These are phyloP conservation scores for Procapra przewalskii DNA, from an alignment of 2,113 vertebrate genomes.

Conservation along the genomic window DNA sequence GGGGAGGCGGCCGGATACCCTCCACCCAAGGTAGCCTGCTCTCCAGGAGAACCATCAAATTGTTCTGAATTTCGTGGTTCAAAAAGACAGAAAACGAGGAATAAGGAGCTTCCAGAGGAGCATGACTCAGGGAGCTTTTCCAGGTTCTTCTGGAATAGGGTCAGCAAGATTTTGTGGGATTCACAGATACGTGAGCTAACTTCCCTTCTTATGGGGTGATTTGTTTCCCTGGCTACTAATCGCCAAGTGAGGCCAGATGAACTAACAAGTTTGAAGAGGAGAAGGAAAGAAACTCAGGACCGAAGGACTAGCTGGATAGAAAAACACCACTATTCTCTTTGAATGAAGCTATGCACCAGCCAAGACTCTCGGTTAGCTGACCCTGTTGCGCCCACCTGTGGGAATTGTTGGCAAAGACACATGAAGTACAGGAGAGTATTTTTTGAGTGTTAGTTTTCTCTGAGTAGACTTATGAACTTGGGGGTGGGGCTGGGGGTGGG, in stretches of 20 bases:
- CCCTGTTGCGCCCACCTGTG: accelerated
- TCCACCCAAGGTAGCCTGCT: neutral
- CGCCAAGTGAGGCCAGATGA: too few relatives aligned
- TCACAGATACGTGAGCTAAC: accelerated
- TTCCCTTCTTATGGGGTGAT: neutral
- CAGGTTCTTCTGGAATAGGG: neutral
- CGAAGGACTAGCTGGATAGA: accelerated
- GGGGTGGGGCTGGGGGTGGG: neutral
- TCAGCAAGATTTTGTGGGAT: neutral
- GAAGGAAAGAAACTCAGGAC: neutral
- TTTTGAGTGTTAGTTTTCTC: neutral
- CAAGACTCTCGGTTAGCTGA: neutral
- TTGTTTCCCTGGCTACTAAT: neutral
- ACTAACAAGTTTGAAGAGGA: neutral
- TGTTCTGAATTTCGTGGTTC: neutral
- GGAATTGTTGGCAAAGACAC: accelerated
- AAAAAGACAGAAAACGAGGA: neutral
- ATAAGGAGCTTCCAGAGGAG: neutral
- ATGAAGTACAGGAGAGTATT: too few relatives aligned
- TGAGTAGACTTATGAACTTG: neutral
- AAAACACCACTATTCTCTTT: neutral
- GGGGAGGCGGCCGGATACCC: neutral
- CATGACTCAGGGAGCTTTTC: neutral
- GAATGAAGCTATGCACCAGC: accelerated
- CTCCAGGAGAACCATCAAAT: neutral